Evolutionary conservation across 2,888 invertebrate genomes (phyloP), one percentile per base, ranked within the genome.

Genomic region (Cynaeus angustus): DNA sequence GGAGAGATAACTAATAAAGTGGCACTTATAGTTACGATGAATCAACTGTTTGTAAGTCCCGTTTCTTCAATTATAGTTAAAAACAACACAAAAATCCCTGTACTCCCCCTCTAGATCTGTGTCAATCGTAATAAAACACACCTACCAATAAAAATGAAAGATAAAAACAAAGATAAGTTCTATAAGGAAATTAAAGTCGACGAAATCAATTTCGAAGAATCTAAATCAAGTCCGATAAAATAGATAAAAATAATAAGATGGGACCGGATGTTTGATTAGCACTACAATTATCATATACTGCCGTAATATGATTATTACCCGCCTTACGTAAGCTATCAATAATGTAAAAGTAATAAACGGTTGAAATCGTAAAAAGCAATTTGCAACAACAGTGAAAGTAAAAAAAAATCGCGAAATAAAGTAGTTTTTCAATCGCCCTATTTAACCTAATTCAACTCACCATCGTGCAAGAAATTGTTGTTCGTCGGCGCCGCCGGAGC

Each of bases 391-490:
- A 12, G 41, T 41, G 41, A 41, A 41, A 41, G 41, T 13, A 41
- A 10, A 41, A 41, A 41, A 12, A 6, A 41, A 41, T n/a, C 21
- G 21, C 21, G n/a, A n/a, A n/a, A n/a, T n/a, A n/a, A n/a, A n/a
- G n/a, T n/a, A n/a, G n/a, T n/a, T n/a, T n/a, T n/a, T n/a, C 10
- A 38, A 28, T 28, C 7, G 28, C 28, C 28, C 28, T 28, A 7
- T 4, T 28, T 5, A 33, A 33, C 33, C 21, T 21, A 21, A 21
- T 33, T 33, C 33, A 37, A 86, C 89, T 88, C 81, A 90, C 90
- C 90, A 71, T 90, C 90, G 83, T 90, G 88, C 72, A 86, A 77
- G 76, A 84, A 84, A 73, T 85, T 85, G 75, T 82, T 82, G 70
- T 80, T 78, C 72, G 77, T 77, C 10, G 80, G 76, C 28, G 81